Percentiles rank a stretch among this genome's conserved stretches.
These are phyloP conservation scores for Nothocercus julius DNA, from an alignment of 2,113 vertebrate species.

Conservation along the genomic window DNA sequence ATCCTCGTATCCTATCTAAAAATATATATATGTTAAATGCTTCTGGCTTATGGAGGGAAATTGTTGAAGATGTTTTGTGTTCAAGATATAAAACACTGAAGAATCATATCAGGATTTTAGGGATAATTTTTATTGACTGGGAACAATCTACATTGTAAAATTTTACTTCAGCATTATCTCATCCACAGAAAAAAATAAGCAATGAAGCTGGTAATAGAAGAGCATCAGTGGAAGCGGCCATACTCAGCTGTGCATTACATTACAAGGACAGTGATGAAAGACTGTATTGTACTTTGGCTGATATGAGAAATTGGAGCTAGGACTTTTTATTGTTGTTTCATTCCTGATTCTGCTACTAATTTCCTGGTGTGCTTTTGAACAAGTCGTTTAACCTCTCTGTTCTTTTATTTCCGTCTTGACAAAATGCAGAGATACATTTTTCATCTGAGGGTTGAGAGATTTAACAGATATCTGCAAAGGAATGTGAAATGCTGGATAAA, in stretches of 20 bases:
- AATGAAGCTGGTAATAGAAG: not conserved
- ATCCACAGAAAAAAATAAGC: not conserved
- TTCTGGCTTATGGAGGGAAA: not conserved
- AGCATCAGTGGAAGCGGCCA: not conserved
- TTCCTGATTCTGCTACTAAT: not conserved
- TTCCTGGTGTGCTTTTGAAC: not conserved
- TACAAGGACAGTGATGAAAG: not conserved
- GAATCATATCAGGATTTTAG: not conserved
- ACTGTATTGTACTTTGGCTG: not conserved
- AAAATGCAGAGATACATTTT: not conserved
- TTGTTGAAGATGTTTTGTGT: not conserved
- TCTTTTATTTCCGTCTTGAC: not conserved
- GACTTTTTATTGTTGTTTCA: not conserved
- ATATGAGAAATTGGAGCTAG: not conserved
- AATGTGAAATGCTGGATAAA: not conserved
- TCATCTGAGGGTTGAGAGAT: not conserved
- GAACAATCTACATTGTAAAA: not conserved
- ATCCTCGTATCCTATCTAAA: not conserved
- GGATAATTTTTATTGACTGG: not conserved
- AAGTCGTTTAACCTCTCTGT: not conserved
- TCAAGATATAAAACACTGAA: not conserved
- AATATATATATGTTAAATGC: not conserved
- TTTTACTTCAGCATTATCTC: not conserved
- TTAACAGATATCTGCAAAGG: not conserved
- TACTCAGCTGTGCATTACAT: not conserved